Conservation (phyloP, 2,888 invertebrate genomes). For the Antheraea yamamai region DNA sequence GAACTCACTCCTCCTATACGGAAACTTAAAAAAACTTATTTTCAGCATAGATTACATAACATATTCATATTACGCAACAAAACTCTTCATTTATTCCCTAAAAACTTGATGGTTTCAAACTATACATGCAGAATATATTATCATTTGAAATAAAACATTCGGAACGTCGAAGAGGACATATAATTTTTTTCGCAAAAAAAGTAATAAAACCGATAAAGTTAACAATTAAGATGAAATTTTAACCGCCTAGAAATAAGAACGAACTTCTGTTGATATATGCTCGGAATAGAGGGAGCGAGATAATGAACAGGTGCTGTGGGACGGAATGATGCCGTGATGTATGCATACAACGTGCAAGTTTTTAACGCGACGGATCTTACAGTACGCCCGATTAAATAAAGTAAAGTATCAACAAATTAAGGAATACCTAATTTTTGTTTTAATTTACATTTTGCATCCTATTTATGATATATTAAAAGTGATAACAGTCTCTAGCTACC, state of each 20-base stretch:
- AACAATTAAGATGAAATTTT: neutral
- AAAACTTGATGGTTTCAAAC: neutral
- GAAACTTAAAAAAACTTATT: too few species aligned
- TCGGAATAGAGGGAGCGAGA: slow-evolving; percentile 2
- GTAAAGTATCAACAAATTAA: neutral
- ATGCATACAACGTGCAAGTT: slow-evolving; percentile 18
- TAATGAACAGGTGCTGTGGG: slow-evolving; percentile 15
- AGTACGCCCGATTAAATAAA: neutral
- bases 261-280: neutral
- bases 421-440: neutral
- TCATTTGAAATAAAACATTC: neutral
- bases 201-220: neutral
- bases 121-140: neutral
- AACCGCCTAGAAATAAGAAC: neutral
- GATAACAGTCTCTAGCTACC: neutral
- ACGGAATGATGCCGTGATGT: slow-evolving; percentile 13
- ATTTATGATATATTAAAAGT: neutral
- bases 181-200: too few species aligned
- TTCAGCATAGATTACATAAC: too few species aligned
- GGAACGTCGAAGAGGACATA: too few species aligned
- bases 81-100: neutral
- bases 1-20: too few species aligned
- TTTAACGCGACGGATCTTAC: slow-evolving; percentile 8
- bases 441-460: neutral
- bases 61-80: neutral